Evolutionary conservation across 2,888 invertebrate genomes (phyloP).

Genomic region (Invenusta paracnida): DNA sequence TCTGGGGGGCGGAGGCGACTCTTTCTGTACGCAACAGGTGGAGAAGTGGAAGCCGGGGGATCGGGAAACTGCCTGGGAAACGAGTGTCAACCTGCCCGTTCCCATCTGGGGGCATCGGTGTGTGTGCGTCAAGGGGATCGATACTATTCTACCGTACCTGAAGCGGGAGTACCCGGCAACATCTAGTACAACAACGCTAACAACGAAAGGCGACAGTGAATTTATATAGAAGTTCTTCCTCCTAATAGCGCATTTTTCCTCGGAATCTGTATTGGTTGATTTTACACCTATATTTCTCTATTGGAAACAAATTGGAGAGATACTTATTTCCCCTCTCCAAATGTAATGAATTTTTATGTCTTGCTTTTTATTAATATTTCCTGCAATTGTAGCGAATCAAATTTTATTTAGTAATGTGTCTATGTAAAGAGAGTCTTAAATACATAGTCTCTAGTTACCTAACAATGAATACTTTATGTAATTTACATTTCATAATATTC

Average conservation of each 20-base stretch:
- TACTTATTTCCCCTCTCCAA: no score
- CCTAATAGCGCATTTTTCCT: background rate
- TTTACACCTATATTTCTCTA: background rate
- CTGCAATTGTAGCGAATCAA: background rate
- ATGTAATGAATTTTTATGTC: no score
- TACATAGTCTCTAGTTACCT: background rate
- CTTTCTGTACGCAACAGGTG: slow-evolving; percentile 24
- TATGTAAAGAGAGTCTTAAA: background rate
- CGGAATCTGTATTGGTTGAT: slow-evolving; percentile 20
- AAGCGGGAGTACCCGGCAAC: slow-evolving; percentile 21
- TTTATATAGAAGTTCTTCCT: no score
- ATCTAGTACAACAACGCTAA: no score
- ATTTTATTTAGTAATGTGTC: background rate
- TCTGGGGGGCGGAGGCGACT: slow-evolving; percentile 36
- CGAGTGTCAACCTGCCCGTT: slow-evolving; percentile 3
- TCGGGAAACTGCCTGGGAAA: slow-evolving; percentile 1
- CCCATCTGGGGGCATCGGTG: slow-evolving; percentile 37
- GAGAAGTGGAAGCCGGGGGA: slow-evolving; percentile 32
- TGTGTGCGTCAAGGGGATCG: slow-evolving; percentile 30
- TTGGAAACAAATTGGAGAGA: no score
- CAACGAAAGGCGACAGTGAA: no score
- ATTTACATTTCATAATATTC: background rate
- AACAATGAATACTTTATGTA: background rate
- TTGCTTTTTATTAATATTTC: no score
- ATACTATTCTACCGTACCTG: slow-evolving; percentile 31